Conservation (phyloP, 2,888 invertebrate genomes). For the Argyresthia goedartella region DNA sequence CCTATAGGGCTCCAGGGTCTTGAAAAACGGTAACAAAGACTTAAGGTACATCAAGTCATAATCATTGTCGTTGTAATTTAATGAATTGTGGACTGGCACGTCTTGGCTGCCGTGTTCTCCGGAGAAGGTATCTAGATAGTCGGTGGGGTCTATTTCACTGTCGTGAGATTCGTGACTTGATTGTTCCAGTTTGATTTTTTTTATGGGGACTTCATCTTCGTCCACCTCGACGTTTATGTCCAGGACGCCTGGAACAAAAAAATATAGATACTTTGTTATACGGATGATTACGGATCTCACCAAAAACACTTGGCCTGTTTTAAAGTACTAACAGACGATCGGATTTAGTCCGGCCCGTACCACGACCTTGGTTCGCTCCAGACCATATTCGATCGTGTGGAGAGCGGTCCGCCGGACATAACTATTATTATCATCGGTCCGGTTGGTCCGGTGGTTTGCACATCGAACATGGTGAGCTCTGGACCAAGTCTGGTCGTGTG, state of each 20-base stretch:
- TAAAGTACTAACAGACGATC: background rate
- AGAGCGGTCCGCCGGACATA: too few relatives aligned
- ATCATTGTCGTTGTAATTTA: background rate
- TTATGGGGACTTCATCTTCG: constrained; percentile 5
- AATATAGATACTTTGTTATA: background rate
- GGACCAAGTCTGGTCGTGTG: too few relatives aligned
- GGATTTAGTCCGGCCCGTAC: too few relatives aligned
- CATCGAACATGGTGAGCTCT: too few relatives aligned
- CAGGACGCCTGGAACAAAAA: background rate
- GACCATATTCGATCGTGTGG: too few relatives aligned
- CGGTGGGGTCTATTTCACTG: background rate
- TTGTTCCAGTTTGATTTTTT: background rate
- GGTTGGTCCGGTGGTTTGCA: too few relatives aligned
- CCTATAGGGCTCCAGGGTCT: constrained; percentile 29
- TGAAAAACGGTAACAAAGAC: constrained; percentile 36
- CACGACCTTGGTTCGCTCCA: too few relatives aligned
- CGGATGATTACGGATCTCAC: too few relatives aligned
- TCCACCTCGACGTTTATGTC: too few relatives aligned
- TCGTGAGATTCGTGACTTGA: background rate
- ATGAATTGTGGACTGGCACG: background rate
- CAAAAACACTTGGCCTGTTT: too few relatives aligned
- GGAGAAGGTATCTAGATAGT: background rate
- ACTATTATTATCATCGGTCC: too few relatives aligned
- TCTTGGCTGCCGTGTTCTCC: background rate
- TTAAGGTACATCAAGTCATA: constrained; percentile 39